A percentile compares a stretch with the other conserved stretches of the same genome.
Evolutionary conservation across 2,113 vertebrate species (phyloP).

Genomic region (Seriola dumerili): DNA sequence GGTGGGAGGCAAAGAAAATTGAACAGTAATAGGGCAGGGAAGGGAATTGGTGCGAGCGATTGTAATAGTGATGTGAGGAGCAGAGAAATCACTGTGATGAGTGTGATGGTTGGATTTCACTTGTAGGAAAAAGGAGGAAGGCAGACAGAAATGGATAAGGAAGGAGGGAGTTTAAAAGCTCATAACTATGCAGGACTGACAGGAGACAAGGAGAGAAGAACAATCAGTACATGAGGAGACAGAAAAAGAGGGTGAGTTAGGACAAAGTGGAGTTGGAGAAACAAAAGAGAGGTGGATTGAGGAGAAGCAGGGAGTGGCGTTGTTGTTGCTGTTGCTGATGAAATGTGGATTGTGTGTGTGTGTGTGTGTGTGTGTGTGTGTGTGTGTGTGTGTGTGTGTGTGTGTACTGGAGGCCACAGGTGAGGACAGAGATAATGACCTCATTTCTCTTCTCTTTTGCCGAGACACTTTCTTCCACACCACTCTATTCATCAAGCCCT

Average conservation of each 20-base stretch:
- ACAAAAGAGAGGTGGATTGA: slow-evolving; percentile 28
- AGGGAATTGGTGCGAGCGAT: slow-evolving; percentile 45
- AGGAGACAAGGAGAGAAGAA: neutral
- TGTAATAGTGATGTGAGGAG: slow-evolving; percentile 61
- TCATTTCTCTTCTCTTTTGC: slow-evolving; percentile 80
- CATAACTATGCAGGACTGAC: slow-evolving; percentile 26
- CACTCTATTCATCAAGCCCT: slow-evolving; percentile 79
- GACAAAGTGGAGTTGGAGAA: slow-evolving; percentile 18
- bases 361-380: slow-evolving; percentile 34
- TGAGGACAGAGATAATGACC: slow-evolving; percentile 82
- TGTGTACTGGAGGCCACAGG: slow-evolving; percentile 75
- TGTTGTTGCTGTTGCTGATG: slow-evolving; percentile 50
- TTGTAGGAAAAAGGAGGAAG: slow-evolving; percentile 15
- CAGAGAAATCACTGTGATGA: slow-evolving; percentile 50
- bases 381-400: slow-evolving; percentile 28
- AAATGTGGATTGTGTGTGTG: slow-evolving; percentile 58
- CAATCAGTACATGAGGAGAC: neutral
- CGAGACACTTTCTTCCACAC: slow-evolving; percentile 71
- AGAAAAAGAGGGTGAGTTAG: slow-evolving; percentile 21
- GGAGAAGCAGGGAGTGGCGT: slow-evolving; percentile 25
- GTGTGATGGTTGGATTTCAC: slow-evolving; percentile 47
- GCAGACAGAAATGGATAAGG: slow-evolving; percentile 11
- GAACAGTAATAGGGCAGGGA: slow-evolving; percentile 61
- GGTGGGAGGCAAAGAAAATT: slow-evolving; percentile 30
- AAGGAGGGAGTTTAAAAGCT: slow-evolving; percentile 8